Evolutionary conservation across 2,797 vertebrate genomes (phyloP).

Genomic region (Fratercula arctica): DNA sequence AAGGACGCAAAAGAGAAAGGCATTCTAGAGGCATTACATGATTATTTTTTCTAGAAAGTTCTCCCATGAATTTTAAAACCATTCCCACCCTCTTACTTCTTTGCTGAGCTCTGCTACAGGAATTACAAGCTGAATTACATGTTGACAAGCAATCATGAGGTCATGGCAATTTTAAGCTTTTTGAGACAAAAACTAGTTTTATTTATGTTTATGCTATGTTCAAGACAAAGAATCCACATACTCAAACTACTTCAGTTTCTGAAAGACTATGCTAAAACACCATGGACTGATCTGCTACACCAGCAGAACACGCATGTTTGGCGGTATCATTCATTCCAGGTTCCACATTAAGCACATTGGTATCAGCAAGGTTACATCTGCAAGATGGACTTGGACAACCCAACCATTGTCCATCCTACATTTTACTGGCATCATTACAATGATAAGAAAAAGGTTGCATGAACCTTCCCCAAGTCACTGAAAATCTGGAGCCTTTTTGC

Average conservation of each 20-base stretch:
- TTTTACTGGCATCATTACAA: neutral
- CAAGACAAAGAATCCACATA: neutral
- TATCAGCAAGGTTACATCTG: neutral
- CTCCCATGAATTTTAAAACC: neutral
- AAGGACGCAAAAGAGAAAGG: neutral
- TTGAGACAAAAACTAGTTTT: neutral
- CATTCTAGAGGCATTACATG: neutral
- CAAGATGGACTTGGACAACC: neutral
- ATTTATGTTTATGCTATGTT: neutral
- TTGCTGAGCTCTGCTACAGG: neutral
- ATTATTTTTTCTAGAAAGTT: neutral
- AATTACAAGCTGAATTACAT: neutral
- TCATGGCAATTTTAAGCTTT: neutral
- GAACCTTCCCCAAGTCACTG: neutral
- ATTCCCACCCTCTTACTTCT: neutral
- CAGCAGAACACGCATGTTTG: neutral
- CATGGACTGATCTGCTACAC: neutral
- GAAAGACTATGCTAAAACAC: neutral
- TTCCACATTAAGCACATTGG: neutral
- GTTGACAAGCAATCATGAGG: neutral
- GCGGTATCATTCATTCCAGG: neutral
- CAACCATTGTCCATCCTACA: neutral
- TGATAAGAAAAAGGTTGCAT: neutral
- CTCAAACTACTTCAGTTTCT: neutral
- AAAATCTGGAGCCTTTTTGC: neutral